These are phyloP conservation scores for Drosophila siamana DNA, from an alignment of 2,888 invertebrate species.

Conservation along the genomic window DNA sequence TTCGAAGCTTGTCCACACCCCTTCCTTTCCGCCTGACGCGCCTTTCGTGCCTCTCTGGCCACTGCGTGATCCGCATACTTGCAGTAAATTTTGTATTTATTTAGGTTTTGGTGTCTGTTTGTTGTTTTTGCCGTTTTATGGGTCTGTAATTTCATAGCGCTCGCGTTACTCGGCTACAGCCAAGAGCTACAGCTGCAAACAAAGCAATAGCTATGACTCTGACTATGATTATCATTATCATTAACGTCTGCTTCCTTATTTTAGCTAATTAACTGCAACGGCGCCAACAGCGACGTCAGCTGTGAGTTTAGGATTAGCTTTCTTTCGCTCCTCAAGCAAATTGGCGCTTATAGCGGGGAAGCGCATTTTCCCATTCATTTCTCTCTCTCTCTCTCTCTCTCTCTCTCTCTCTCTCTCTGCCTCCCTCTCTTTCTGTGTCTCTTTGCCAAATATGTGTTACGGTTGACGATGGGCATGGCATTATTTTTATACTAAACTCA, in stretches of 20 bases:
- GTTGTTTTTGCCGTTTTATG: conserved; percentile 40
- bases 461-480: conserved; percentile 42
- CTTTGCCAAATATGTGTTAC: conserved; percentile 42
- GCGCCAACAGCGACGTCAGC: conserved; percentile 31
- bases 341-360: conserved; percentile 58
- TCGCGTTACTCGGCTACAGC: conserved; percentile 40
- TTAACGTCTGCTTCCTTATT: conserved; percentile 75
- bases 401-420: not conserved
- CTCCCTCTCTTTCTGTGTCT: conserved; percentile 21
- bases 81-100: conserved; percentile 47
- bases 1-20: conserved; percentile 39
- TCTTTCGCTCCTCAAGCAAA: conserved; percentile 47
- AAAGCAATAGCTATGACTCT: conserved; percentile 31
- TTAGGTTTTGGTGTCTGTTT: conserved; percentile 77
- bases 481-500: conserved; percentile 23
- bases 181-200: not conserved
- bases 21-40: not conserved
- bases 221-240: conserved; percentile 59
- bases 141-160: conserved; percentile 69
- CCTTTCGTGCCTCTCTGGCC: not conserved
- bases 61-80: conserved; percentile 54
- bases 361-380: not conserved
- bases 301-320: conserved; percentile 25
- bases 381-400: too few relatives aligned
- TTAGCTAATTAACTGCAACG: conserved; percentile 66